Conservation (phyloP, 37 sponge, comb jelly and placozoan species). For the Bolinopsis microptera region DNA sequence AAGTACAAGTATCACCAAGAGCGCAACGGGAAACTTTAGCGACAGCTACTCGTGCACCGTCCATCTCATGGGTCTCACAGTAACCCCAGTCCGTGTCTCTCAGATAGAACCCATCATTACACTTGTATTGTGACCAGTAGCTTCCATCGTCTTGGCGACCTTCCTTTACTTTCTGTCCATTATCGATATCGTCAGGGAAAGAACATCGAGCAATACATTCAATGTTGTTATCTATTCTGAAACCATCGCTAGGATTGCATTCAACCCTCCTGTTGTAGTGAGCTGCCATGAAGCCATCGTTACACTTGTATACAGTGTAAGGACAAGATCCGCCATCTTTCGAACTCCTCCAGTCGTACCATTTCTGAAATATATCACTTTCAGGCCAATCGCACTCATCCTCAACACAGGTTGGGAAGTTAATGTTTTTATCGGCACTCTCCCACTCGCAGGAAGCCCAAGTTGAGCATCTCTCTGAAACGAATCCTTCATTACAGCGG, state of each 20-base stretch:
- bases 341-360: not conserved
- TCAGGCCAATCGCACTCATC: not conserved
- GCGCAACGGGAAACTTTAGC: not conserved
- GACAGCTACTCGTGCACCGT: not conserved
- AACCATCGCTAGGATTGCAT: not conserved
- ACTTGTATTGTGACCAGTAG: not conserved
- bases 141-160: not conserved
- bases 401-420: not conserved
- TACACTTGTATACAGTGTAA: not conserved
- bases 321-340: not conserved
- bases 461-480: not conserved
- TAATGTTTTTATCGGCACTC: not conserved
- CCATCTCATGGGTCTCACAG: not conserved
- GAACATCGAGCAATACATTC: not conserved
- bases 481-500: not conserved
- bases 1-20: not conserved
- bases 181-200: slow-evolving; percentile 20
- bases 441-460: not conserved
- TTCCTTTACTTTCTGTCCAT: not conserved
- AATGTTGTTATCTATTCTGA: not conserved
- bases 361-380: not conserved
- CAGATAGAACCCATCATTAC: slow-evolving; percentile 19
- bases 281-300: not conserved
- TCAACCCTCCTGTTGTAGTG: not conserved
- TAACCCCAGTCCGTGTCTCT: not conserved